Base-by-base conservation (phyloP, 2,113 vertebrate species). In the Tympanuchus pallidicinctus region DNA sequence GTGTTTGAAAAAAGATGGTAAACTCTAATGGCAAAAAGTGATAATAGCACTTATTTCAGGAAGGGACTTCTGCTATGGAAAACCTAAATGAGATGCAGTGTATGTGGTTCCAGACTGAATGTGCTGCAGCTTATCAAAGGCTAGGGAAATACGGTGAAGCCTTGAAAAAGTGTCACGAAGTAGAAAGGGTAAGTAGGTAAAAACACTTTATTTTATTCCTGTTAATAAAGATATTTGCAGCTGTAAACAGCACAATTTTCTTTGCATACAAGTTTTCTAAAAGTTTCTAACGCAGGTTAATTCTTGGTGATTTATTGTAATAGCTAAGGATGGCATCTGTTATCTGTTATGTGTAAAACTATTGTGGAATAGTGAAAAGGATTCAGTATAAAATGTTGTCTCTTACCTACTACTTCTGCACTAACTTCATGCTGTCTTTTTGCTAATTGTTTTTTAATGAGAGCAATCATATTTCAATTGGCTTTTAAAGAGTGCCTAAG, bases 101-200 rank as follows among this genome's bases (percentile, higher is more conserved):
- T 47, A 98, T 98, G 98, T 98, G 98, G 98, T 98, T 98, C 96
- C 98, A 98, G 82, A 98, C 97, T 0, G 98, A 98, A 89, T 98
- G 98, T 81, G 98, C 98, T 2, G 89, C 93, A 13, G 97, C 98
- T 60, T 98, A 97, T 75, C 97, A 98, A 87, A 96, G 97, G 48
- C 80, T 98, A 5, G 97, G 97, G 13, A 98, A 96, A 70, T 98
- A 98, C 0, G 97, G 98, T 13, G 98, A 98, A 36, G 98, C 98
- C 60, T 96, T 98, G 91, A 98, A 98, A 89, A 98, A 98, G 54
- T 98, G 98, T 87, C 96, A 98, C 1, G 98, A 98, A 87, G 92
- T 98, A 34, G 98, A 98, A 95, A 97, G 98, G 96, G 98, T 98
- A 91, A 97, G 97, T 97, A 73, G 71, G 38, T 82, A 57, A 70